Percentiles rank a stretch among this genome's conserved stretches.
Evolutionary conservation across 2,113 vertebrate genomes (phyloP).

Genomic region (Acanthochromis polyacanthus): DNA sequence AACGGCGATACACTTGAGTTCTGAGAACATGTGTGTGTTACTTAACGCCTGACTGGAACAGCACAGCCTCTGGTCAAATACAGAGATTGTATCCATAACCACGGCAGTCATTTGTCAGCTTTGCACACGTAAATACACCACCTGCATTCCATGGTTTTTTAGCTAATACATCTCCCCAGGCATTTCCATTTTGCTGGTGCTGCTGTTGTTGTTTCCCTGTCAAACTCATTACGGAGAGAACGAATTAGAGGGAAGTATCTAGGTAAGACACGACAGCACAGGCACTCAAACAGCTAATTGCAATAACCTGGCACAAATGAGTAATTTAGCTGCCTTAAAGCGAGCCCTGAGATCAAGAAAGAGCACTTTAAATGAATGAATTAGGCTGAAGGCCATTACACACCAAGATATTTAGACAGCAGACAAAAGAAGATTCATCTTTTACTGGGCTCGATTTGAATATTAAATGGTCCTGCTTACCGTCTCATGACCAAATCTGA

Average conservation of each 20-base stretch:
- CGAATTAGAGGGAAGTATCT: slow-evolving; percentile 69
- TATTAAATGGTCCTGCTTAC: slow-evolving; percentile 56
- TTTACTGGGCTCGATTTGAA: slow-evolving; percentile 62
- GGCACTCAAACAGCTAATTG: slow-evolving; percentile 80
- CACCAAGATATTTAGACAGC: slow-evolving; percentile 59
- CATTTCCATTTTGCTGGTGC: slow-evolving; percentile 66
- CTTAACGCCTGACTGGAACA: slow-evolving; percentile 43
- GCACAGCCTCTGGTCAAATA: slow-evolving; percentile 66
- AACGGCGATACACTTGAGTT: slow-evolving; percentile 24
- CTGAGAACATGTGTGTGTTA: slow-evolving; percentile 9
- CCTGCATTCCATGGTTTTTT: slow-evolving; percentile 64
- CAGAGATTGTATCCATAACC: slow-evolving; percentile 63
- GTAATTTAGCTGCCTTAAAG: slow-evolving; percentile 78
- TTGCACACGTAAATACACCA: slow-evolving; percentile 66
- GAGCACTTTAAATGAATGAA: slow-evolving; percentile 76
- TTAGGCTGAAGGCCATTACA: slow-evolving; percentile 72
- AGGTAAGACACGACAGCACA: slow-evolving; percentile 67
- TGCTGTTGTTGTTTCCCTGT: slow-evolving; percentile 65
- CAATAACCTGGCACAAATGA: slow-evolving; percentile 84
- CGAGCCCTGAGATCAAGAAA: slow-evolving; percentile 68
- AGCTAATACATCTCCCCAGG: slow-evolving; percentile 68
- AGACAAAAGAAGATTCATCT: slow-evolving; percentile 67
- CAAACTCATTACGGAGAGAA: slow-evolving; percentile 76
- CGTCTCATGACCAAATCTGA: slow-evolving; percentile 38
- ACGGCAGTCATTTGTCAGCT: slow-evolving; percentile 70